Evolutionary conservation across 2,797 vertebrate genomes (phyloP).

Genomic region (Rhabdomys pumilio): DNA sequence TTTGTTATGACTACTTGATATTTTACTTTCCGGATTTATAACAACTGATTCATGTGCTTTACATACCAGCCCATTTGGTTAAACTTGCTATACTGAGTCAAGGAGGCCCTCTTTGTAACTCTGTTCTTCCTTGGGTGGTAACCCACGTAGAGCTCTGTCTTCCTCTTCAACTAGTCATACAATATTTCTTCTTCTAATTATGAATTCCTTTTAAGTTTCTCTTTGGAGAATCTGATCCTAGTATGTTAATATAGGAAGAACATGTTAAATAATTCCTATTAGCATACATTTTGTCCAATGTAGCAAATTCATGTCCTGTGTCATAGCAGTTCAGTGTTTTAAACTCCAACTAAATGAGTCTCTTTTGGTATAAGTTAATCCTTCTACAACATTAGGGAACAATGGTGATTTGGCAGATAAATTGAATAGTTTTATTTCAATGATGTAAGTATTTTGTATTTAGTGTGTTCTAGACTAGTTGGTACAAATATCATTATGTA

Average conservation of each 20-base stretch:
- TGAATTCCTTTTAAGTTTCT: not conserved
- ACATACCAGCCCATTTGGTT: not conserved
- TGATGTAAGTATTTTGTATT: not conserved
- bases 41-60: not conserved
- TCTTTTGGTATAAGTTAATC: not conserved
- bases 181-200: slow-evolving; percentile 12
- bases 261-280: not conserved
- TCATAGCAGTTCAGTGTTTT: not conserved
- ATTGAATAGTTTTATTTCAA: not conserved
- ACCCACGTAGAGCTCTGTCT: not conserved
- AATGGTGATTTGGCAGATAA: not conserved
- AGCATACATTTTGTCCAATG: not conserved
- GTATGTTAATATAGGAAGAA: not conserved
- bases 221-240: not conserved
- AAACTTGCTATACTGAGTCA: not conserved
- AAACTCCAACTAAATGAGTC: not conserved
- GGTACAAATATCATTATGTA: not conserved
- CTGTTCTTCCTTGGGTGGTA: not conserved
- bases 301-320: not conserved
- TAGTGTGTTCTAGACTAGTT: not conserved
- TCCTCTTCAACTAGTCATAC: not conserved
- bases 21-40: not conserved
- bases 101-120: fast-evolving
- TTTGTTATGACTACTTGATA: not conserved
- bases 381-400: not conserved